phyloP scores from a whole-genome alignment of 1,140 invertebrate genomes.

The Drosophila bocki region DNA sequence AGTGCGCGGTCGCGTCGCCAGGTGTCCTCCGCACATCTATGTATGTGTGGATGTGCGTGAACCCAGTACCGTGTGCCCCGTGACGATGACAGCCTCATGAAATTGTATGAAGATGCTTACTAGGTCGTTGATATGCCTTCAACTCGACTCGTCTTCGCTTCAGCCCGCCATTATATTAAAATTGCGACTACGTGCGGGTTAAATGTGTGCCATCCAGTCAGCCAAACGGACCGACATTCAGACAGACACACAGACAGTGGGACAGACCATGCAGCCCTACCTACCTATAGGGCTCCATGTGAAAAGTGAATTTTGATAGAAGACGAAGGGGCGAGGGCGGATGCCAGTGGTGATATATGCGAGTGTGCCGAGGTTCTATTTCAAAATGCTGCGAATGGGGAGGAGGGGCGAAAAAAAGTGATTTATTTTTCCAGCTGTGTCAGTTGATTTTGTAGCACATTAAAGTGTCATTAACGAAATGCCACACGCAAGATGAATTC shows the following conservation, averaged over 20 bases:
- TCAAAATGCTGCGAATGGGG: constrained; percentile 32
- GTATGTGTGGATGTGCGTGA: constrained; percentile 7
- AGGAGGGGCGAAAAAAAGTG: constrained; percentile 20
- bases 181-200: constrained; percentile 78
- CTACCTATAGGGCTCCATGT: constrained; percentile 14
- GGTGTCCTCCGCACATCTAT: constrained; percentile 44
- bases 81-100: constrained; percentile 70
- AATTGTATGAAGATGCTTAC: constrained; percentile 83
- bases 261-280: constrained; percentile 4
- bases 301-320: constrained; percentile 81
- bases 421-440: constrained; percentile 64
- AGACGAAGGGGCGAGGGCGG: constrained; percentile 25
- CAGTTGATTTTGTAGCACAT: constrained; percentile 52
- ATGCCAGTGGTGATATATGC: constrained; percentile 47
- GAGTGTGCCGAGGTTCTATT: constrained; percentile 34
- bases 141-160: constrained; percentile 51
- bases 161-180: constrained; percentile 70
- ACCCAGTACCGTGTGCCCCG: constrained; percentile 1
- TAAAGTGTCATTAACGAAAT: constrained; percentile 61
- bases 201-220: constrained; percentile 64
- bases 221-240: constrained; percentile 32
- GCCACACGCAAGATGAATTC: constrained; percentile 34
- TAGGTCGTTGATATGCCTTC: constrained; percentile 76
- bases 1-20: constrained; percentile 60
- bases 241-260: constrained; percentile 8